Evolutionary conservation across 2,113 vertebrate species (phyloP).

Genomic region (Myocastor coypus): DNA sequence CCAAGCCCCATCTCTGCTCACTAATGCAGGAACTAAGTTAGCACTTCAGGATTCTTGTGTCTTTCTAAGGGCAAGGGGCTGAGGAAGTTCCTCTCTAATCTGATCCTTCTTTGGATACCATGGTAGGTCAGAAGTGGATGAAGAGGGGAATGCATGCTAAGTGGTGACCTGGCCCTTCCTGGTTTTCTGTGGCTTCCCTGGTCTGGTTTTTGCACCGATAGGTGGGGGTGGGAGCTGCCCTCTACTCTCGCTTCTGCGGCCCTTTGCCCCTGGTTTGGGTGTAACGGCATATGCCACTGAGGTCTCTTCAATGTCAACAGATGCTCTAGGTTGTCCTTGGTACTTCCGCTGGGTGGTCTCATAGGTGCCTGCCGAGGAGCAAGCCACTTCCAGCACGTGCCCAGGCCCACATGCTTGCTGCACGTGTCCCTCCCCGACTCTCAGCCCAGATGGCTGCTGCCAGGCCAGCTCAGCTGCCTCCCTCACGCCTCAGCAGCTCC

Average conservation of each 20-base stretch:
- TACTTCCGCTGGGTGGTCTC: neutral
- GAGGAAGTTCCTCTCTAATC: neutral
- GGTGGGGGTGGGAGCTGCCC: neutral
- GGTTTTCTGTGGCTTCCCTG: neutral
- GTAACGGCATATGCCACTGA: neutral
- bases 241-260: neutral
- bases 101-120: neutral
- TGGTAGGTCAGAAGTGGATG: neutral
- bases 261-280: neutral
- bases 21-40: neutral
- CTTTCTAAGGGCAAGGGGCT: neutral
- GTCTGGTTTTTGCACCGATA: neutral
- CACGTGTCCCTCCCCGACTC: slow-evolving; percentile 58
- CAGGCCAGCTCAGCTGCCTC: slow-evolving; percentile 72
- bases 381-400: slow-evolving; percentile 79
- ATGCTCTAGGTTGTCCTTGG: neutral
- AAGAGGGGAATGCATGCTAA: neutral
- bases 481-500: slow-evolving; percentile 83
- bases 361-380: slow-evolving; percentile 32
- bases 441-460: slow-evolving; percentile 86
- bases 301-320: neutral
- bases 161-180: neutral
- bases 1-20: slow-evolving; percentile 38
- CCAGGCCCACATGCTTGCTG: slow-evolving; percentile 63
- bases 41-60: neutral